Evolutionary conservation across 2,113 vertebrate species (phyloP), one percentile per base, ranked within the genome.

Genomic region (Sebastes schlegelii): DNA sequence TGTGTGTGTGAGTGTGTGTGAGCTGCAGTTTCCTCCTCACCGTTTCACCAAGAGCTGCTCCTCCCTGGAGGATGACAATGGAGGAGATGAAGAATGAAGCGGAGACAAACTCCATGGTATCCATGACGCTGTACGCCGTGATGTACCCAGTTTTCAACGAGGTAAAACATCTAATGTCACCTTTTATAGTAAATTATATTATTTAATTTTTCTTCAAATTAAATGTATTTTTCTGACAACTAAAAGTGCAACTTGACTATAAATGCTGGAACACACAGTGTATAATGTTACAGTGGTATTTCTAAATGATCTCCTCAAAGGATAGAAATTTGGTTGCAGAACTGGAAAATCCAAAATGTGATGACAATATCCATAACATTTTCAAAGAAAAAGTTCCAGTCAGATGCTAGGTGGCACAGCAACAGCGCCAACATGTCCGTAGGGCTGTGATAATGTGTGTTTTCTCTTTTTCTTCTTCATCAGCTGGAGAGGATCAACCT

Each of bases 51-150:
- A 88, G 69, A 89, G 86, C 93, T 58, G 90, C 87, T 91, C 91
- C 91, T 97, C 97, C 96, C 96, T 98, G 97, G 97, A 99, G 97
- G 97, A 99, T 99, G 98, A 99, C 98, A 99, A 99, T 99, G 98
- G 98, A 99, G 98, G 98, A 99, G 98, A 98, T 99, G 97, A 99
- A 98, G 97, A 99, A 99, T 98, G 98, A 99, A 99, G 97, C 97
- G 95, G 98, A 99, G 96, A 98, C 97, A 95, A 98, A 97, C 96
- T 98, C 98, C 92, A 98, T 99, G 98, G 98, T 99, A 96, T 99
- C 98, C 95, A 99, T 99, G 98, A 98, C 98, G 68, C 96, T 99
- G 82, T 99, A 99, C 83, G 97, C 98, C 63, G 98, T 99, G 64
- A 99, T 99, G 98, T 99, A 99, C 92, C 98, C 98, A 69, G 98